Evolutionary conservation across 1,140 invertebrate genomes (phyloP), one percentile per base, ranked within the genome.

Genomic region (Cyrtorhinus lividipennis): DNA sequence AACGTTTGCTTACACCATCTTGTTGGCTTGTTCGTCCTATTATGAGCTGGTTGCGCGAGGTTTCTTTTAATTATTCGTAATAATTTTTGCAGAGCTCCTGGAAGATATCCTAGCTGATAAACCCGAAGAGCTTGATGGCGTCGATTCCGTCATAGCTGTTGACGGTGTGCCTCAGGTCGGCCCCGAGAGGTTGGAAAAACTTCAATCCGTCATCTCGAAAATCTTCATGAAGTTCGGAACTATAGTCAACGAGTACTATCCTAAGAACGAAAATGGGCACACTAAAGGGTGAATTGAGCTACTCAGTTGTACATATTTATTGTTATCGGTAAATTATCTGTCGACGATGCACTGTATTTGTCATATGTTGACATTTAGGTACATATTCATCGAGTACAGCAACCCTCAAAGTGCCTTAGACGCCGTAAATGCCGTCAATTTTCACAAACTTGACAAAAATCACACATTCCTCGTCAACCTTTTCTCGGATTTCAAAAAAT

Each of bases 401-500:
- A 87, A 86, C 70, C 83, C 89, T 10, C 73, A 78, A 22, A 83
- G 87, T 73, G 94, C 95, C 15, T 76, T 84, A 59, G 87, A 93
- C 72, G 95, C 94, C 10, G 87, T 94, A 0, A 88, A 88, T 70
- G 76, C 82, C 25, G 83, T 86, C 22, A 93, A 99, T 76, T 92
- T 94, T 69, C 89, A 94, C 75, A 94, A 94, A 73, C 80, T 99
- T 68, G 96, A 99, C 75, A 98, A 98, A 71, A 81, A 86, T 58
- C 95, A 98, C 70, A 95, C 90, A 12, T 95, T 99, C 74, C 80
- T 87, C 71, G 90, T 98, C 1, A 98, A 98, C 76, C 77, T 95
- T 8, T 95, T 99, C 70, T 92, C 90, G 1, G 95, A 99, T 73
- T 96, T 98, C 76, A 88, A 93, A 65, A 95, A 93, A 81, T 96